Percentiles rank a stretch among this genome's conserved stretches.
Conservation (phyloP, 1,140 invertebrate genomes). For the Calosoma granatense region DNA sequence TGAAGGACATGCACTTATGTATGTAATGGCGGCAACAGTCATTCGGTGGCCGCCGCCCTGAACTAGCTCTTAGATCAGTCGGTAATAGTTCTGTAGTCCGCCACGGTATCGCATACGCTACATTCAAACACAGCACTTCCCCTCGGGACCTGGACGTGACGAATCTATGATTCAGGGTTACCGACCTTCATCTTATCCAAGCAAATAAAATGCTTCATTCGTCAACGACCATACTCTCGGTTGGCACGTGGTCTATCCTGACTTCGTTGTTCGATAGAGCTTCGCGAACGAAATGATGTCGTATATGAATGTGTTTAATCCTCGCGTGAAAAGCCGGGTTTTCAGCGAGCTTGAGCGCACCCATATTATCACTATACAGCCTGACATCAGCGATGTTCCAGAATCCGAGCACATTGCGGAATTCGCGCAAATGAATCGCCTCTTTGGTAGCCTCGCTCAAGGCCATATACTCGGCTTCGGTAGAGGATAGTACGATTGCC, state of each 20-base stretch:
- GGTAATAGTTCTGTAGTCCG: too few species aligned
- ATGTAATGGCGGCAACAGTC: too few species aligned
- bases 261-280: slow-evolving; percentile 12
- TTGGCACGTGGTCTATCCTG: slow-evolving; percentile 12
- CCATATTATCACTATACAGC: slow-evolving; percentile 28
- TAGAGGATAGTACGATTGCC: slow-evolving; percentile 30
- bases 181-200: background rate
- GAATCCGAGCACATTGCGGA: slow-evolving; percentile 17
- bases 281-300: slow-evolving; percentile 22
- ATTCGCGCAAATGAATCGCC: slow-evolving; percentile 18
- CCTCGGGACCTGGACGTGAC: background rate
- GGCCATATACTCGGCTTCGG: slow-evolving; percentile 34
- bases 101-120: too few species aligned
- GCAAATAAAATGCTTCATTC: slow-evolving; percentile 12
- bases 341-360: slow-evolving; percentile 28
- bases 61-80: too few species aligned
- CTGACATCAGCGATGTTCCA: background rate
- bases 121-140: too few species aligned
- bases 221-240: slow-evolving; percentile 24
- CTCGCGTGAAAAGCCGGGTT: slow-evolving; percentile 31
- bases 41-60: too few species aligned
- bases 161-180: background rate
- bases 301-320: slow-evolving; percentile 34
- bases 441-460: slow-evolving; percentile 25
- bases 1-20: too few species aligned